Conservation (phyloP, 2,888 invertebrate species). For the Dryomyza anilis region DNA sequence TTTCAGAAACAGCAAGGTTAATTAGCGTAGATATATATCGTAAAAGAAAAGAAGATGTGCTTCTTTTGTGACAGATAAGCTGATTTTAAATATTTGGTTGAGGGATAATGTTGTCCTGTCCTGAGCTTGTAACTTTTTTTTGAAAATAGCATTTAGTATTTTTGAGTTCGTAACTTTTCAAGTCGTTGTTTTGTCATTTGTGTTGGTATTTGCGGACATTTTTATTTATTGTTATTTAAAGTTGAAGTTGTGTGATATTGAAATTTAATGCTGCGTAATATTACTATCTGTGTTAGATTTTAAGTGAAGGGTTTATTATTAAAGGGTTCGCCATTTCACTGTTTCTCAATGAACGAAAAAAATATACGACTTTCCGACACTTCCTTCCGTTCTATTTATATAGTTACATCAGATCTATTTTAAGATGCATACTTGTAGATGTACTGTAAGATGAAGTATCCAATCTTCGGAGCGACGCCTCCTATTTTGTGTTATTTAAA, state of each 20-base stretch:
- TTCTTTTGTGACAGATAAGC: too few species aligned
- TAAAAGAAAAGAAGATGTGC: too few species aligned
- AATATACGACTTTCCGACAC: too few species aligned
- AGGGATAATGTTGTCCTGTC: conserved; percentile 6
- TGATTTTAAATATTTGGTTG: too few species aligned
- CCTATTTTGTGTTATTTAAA: too few species aligned
- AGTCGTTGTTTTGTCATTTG: conserved; percentile 26
- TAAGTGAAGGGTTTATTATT: not conserved
- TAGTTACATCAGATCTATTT: too few species aligned
- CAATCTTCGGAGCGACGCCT: too few species aligned
- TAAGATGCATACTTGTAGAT: too few species aligned
- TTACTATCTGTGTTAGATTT: not conserved
- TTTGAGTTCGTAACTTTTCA: conserved; percentile 14
- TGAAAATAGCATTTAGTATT: conserved; percentile 10
- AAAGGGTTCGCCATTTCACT: too few species aligned
- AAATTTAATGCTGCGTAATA: conserved; percentile 11
- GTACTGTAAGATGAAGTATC: too few species aligned
- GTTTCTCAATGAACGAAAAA: too few species aligned
- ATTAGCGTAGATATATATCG: conserved; percentile 1
- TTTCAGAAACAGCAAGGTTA: not conserved
- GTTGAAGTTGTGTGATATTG: not conserved
- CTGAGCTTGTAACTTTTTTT: not conserved
- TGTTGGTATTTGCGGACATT: conserved; percentile 42
- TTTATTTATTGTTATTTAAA: conserved; percentile 36
- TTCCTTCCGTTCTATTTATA: too few species aligned